Base-by-base conservation (phyloP, 2,888 invertebrate genomes). In the Rotaria macrura region DNA sequence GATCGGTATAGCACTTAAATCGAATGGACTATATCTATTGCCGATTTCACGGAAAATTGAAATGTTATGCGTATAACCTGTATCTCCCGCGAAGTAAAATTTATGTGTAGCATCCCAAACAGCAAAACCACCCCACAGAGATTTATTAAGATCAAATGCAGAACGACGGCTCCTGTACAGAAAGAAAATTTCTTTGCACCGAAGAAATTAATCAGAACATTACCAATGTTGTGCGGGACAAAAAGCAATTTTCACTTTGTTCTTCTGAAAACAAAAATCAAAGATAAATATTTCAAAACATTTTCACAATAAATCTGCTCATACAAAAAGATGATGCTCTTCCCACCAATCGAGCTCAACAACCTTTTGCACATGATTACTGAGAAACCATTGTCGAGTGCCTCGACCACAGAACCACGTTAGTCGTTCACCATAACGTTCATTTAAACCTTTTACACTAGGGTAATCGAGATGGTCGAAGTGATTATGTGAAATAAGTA, bases 11-110 rank as follows among this genome's bases (percentile, higher is more conserved):
- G 92, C 92, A 38, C 92, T 90, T 84, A 92, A 88, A 87, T 92
- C 90, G 88, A 92, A 91, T 4, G 92, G 92, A 5, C 92, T 92
- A 88, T 90, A 91, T 54, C 90, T 89, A 47, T 88, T 86, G 1
- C 92, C 92, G 87, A 92, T 92, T 87, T 91, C 90, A 87, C 89
- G 89, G 87, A 92, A 92, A 47, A 87, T 89, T 47, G 88, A 89
- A 47, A 47, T 47, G 12, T 47, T 12, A 55, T 20, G n/a, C 88
- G 92, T 92, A 88, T 92, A 92, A 1, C 92, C 92, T 9, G 92
- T 92, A 88, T 93, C 92, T 14, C 92, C 92, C 84, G 91, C 90
- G 88, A 92, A 92, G 88, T 90, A 92, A 88, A 92, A 91, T 79
- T 89, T 89, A 84, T 90, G 89, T 10, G 87, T 88, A 10, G 90